Percentiles rank a stretch among this genome's conserved stretches.
These are phyloP conservation scores for Drosophila buzzatii DNA, from an alignment of 2,888 invertebrate genomes.

Conservation along the genomic window DNA sequence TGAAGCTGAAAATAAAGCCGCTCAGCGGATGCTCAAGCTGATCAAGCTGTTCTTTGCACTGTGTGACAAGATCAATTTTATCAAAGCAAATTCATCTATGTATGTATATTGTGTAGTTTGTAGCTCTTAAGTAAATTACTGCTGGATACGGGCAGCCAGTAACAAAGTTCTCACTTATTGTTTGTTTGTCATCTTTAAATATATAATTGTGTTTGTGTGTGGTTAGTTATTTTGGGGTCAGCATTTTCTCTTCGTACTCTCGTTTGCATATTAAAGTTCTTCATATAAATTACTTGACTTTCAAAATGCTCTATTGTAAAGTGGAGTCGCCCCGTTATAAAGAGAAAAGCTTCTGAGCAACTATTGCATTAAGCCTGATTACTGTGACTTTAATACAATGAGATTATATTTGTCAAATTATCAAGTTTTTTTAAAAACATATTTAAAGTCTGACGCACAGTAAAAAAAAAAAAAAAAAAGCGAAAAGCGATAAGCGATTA, in stretches of 20 bases:
- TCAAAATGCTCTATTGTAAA: slow-evolving; percentile 10
- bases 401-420: neutral
- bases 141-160: slow-evolving; percentile 18
- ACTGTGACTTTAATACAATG: neutral
- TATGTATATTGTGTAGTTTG: neutral
- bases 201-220: slow-evolving; percentile 5
- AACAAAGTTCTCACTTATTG: slow-evolving; percentile 27
- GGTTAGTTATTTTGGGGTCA: slow-evolving; percentile 55
- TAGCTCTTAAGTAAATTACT: slow-evolving; percentile 5
- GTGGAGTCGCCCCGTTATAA: neutral
- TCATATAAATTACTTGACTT: slow-evolving; percentile 36
- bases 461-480: neutral
- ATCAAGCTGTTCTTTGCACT: slow-evolving; percentile 34
- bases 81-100: slow-evolving; percentile 2
- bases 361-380: slow-evolving; percentile 7
- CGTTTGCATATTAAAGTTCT: slow-evolving; percentile 37
- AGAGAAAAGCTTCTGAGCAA: neutral
- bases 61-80: slow-evolving; percentile 47
- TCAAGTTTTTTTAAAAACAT: slow-evolving; percentile 3
- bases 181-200: slow-evolving; percentile 40
- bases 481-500: slow-evolving; percentile 32
- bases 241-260: slow-evolving; percentile 52
- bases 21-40: slow-evolving; percentile 33
- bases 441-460: slow-evolving; percentile 38
- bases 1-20: neutral